phyloP scores from a whole-genome alignment of 92 coral and sea anemone genomes.

The Galaxea fascicularis region DNA sequence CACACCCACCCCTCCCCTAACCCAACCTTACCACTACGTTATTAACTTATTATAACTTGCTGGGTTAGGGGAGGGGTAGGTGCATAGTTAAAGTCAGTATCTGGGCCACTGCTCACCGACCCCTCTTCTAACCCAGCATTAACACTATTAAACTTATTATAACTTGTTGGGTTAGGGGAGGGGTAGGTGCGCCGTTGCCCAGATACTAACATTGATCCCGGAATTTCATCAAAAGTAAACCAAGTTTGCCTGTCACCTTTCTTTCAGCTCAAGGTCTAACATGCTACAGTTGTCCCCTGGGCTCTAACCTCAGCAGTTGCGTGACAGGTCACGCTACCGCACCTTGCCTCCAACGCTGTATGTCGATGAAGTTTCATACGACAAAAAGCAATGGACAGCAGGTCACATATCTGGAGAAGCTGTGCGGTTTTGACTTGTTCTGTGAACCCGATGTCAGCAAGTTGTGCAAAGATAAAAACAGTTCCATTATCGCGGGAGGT shows the following conservation, averaged over 20 bases:
- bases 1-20: too few relatives aligned
- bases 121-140: too few relatives aligned
- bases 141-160: too few relatives aligned
- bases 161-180: too few relatives aligned
- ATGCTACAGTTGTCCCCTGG: not conserved
- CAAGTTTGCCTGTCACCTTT: not conserved
- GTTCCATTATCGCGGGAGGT: not conserved
- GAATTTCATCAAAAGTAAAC: not conserved
- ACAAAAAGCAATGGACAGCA: constrained; percentile 1
- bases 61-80: too few relatives aligned
- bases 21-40: too few relatives aligned
- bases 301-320: not conserved
- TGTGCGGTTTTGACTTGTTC: not conserved
- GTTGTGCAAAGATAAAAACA: not conserved
- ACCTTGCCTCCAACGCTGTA: not conserved
- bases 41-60: too few relatives aligned
- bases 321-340: not conserved
- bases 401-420: not conserved
- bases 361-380: not conserved
- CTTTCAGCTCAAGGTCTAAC: constrained; percentile 11
- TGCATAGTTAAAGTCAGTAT: too few relatives aligned
- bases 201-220: too few relatives aligned
- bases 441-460: not conserved
- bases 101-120: too few relatives aligned
- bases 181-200: too few relatives aligned